Evolutionary conservation across 2,113 vertebrate species (phyloP), one percentile per base, ranked within the genome.

Genomic region (Xenopus borealis): DNA sequence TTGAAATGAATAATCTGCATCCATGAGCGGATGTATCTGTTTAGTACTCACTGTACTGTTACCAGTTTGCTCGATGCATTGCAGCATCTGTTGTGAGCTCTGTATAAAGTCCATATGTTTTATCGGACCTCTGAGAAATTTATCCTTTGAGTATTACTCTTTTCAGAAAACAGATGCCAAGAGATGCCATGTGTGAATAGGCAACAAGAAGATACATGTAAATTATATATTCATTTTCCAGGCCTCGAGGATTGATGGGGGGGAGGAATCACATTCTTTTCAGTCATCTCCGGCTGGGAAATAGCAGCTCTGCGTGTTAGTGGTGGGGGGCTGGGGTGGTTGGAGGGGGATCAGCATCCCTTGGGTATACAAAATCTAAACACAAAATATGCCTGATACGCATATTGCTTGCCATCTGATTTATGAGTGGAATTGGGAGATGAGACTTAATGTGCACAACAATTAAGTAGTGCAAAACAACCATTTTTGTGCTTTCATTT

Each of bases 201-300:
- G 10, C 11, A 50, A 16, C 47, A 50, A 10, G 18, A 23, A 64
- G 61, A 76, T 62, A 46, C 52, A 55, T 62, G 4, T 20, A 70
- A 64, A 76, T 76, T 76, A 76, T 70, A 76, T 64, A 76, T 70
- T 69, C 74, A 55, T 44, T 76, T 70, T 63, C 73, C 65, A 69
- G 45, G 45, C 58, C 19, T 52, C 55, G 52, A 30, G 40, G 33
- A 64, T 59, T 18, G 47, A 64, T 46, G 50, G 46, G 27, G 12
- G 27, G 12, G 30, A 19, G 40, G 40, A 63, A 63, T 14, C 58
- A 69, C 23, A 17, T 70, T 69, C n/a, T 68, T 57, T 69, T 70
- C 46, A 62, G 27, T 33, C 17, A 57, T 70, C 59, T 69, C 67
- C 27, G 33, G 62, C 66, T 45, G 59, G 23, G 74, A 70, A 46